Evolutionary conservation across 2,888 invertebrate species (phyloP).

Genomic region (Liposcelis brunnea): DNA sequence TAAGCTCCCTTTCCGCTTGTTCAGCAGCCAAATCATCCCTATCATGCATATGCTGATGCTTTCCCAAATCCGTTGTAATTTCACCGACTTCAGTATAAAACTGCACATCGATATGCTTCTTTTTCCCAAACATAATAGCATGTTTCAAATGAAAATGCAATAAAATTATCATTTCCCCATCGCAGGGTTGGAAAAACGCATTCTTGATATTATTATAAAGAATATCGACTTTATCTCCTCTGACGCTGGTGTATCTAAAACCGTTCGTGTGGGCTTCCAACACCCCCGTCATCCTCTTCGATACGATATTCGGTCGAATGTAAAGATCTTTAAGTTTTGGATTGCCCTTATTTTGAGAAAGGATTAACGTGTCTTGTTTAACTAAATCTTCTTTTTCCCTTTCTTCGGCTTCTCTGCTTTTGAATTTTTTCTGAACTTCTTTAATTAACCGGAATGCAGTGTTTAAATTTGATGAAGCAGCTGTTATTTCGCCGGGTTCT

Average conservation of each 20-base stretch:
- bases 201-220: slow-evolving; percentile 98
- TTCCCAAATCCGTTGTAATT: slow-evolving; percentile 97
- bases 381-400: slow-evolving; percentile 96
- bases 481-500: slow-evolving; percentile 86
- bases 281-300: slow-evolving; percentile 81
- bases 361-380: slow-evolving; percentile 88
- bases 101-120: slow-evolving; percentile 97
- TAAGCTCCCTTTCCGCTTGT: slow-evolving; percentile 90
- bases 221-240: slow-evolving; percentile 98
- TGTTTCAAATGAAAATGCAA: slow-evolving; percentile 98
- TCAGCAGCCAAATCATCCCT: slow-evolving; percentile 96
- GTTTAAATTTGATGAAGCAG: slow-evolving; percentile 89
- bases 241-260: slow-evolving; percentile 92
- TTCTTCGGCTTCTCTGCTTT: slow-evolving; percentile 95
- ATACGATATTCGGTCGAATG: slow-evolving; percentile 96
- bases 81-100: slow-evolving; percentile 99
- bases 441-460: slow-evolving; percentile 96
- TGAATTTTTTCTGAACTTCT: slow-evolving; percentile 97
- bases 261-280: slow-evolving; percentile 94
- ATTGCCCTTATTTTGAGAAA: slow-evolving; percentile 92
- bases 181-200: slow-evolving; percentile 98
- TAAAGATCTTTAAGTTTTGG: slow-evolving; percentile 95
- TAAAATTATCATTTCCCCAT: slow-evolving; percentile 98
- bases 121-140: slow-evolving; percentile 98
- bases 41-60: slow-evolving; percentile 99